Percentiles rank a stretch among this genome's conserved stretches.
Evolutionary conservation across 2,113 vertebrate species (phyloP).

Genomic region (Ascaphus truei): DNA sequence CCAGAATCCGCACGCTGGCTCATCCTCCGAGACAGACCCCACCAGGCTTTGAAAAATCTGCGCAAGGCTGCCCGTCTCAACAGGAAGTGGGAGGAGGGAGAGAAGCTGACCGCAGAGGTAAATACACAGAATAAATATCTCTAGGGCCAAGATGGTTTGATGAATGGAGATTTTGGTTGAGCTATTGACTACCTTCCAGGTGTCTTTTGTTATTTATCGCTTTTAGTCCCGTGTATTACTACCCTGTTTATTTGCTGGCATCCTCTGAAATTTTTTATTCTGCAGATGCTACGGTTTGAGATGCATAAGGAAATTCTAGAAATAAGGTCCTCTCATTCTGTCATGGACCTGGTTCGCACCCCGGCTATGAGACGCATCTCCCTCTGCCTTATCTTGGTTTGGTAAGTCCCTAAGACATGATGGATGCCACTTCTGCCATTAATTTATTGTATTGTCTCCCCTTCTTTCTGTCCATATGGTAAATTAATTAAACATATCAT

Average conservation of each 20-base stretch:
- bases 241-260: background rate
- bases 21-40: background rate
- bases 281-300: slow-evolving; percentile 58
- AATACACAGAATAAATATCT: background rate
- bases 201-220: no score
- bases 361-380: slow-evolving; percentile 68
- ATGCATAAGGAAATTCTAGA: slow-evolving; percentile 9
- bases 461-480: background rate
- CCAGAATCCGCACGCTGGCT: background rate
- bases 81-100: background rate
- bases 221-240: no score
- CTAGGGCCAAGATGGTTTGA: no score
- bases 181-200: no score
- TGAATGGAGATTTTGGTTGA: no score
- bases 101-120: background rate
- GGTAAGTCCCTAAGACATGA: slow-evolving; percentile 58
- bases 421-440: no score
- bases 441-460: background rate
- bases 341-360: slow-evolving; percentile 69
- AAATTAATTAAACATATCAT: no score
- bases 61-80: background rate
- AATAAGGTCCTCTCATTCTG: slow-evolving; percentile 40
- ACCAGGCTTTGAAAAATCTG: background rate
- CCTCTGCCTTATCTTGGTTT: slow-evolving; percentile 67
- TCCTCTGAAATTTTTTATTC: slow-evolving; percentile 57